Evolutionary conservation across 2,113 vertebrate species (phyloP).

Genomic region (Mirza zaza): DNA sequence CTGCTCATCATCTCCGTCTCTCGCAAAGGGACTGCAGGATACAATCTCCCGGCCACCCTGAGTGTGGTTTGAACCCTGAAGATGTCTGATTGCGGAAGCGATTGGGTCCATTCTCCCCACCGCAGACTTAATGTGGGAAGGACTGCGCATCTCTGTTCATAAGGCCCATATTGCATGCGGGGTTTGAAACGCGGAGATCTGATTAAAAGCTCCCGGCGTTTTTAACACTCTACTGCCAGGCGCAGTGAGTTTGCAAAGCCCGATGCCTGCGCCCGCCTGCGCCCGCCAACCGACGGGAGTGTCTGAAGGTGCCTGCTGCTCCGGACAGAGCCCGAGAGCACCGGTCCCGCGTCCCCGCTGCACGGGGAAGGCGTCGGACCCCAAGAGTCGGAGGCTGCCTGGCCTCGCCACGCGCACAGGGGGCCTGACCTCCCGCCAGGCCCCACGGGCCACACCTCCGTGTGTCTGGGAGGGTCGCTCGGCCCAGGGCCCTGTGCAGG

Average conservation of each 20-base stretch:
- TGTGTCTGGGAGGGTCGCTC: rapidly evolving
- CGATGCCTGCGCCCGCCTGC: rapidly evolving
- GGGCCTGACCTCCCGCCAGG: background rate
- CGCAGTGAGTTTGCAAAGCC: background rate
- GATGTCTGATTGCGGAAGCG: constrained; percentile 81
- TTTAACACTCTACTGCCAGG: background rate
- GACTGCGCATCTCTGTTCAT: constrained; percentile 70
- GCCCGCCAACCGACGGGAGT: rapidly evolving
- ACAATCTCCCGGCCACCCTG: constrained; percentile 86
- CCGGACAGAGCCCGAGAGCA: rapidly evolving
- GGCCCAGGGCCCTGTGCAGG: rapidly evolving
- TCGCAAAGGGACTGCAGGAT: constrained; percentile 87
- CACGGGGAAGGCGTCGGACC: background rate
- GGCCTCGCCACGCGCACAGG: rapidly evolving
- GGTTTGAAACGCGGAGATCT: constrained; percentile 23
- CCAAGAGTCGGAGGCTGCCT: rapidly evolving
- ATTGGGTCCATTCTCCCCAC: constrained; percentile 75
- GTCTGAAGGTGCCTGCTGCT: background rate
- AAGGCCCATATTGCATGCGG: constrained; percentile 61
- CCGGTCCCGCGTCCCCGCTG: rapidly evolving
- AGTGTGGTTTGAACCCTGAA: constrained; percentile 80
- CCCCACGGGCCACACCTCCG: rapidly evolving
- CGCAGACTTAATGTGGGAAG: constrained; percentile 61
- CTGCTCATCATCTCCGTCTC: constrained; percentile 92
- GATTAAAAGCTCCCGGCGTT: background rate